Conservation (phyloP, 92 coral and sea anemone species). For the Paramuricea clavata region DNA sequence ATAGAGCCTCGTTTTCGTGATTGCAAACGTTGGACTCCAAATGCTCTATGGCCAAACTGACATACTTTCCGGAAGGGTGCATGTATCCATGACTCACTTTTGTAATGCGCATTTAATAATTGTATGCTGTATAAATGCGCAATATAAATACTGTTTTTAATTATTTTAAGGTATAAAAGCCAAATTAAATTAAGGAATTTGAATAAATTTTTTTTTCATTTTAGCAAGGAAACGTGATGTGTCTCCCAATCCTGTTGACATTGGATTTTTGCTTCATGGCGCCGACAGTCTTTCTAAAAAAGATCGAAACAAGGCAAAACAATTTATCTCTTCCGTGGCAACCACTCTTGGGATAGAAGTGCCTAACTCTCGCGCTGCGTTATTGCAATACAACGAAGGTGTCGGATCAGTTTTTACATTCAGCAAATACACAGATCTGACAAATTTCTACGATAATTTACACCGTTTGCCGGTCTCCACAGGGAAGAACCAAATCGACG, state of each 20-base stretch:
- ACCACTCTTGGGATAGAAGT: constrained; percentile 19
- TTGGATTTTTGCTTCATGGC: constrained; percentile 15
- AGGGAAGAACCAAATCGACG: constrained; percentile 6
- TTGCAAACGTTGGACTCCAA: too few relatives aligned
- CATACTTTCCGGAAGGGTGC: too few relatives aligned
- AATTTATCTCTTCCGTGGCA: constrained; percentile 20
- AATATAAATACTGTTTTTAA: too few relatives aligned
- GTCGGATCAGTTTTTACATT: neutral
- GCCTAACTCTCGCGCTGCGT: constrained; percentile 13
- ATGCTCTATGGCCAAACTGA: too few relatives aligned
- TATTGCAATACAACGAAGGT: neutral
- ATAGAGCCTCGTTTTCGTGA: too few relatives aligned
- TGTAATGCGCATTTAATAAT: too few relatives aligned
- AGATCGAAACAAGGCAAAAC: constrained; percentile 19
- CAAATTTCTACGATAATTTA: neutral
- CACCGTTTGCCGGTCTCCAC: neutral
- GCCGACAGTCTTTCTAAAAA: neutral
- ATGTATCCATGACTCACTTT: too few relatives aligned
- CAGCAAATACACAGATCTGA: neutral
- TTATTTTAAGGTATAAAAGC: too few relatives aligned
- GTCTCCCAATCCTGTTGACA: constrained; percentile 20
- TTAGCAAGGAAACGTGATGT: neutral
- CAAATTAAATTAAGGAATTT: too few relatives aligned
- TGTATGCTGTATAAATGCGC: too few relatives aligned
- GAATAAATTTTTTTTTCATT: neutral